Conservation (phyloP, 2,888 invertebrate genomes). For the Drosophila eohydei region DNA sequence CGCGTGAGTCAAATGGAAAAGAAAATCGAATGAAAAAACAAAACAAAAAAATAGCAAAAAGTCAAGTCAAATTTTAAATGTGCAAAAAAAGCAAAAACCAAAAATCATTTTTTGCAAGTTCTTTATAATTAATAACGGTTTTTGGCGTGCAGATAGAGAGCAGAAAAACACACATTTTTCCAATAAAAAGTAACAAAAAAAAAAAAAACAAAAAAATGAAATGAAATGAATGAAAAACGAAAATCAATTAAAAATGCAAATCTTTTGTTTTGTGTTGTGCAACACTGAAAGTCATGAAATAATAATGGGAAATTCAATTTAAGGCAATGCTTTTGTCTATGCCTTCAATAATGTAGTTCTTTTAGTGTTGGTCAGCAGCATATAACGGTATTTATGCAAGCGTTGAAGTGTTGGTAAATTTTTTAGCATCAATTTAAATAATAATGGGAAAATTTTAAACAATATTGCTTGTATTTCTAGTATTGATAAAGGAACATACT, state of each 20-base stretch:
- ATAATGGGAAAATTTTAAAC: background rate
- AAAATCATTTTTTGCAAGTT: slow-evolving; percentile 68
- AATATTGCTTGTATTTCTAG: background rate
- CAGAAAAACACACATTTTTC: slow-evolving; percentile 63
- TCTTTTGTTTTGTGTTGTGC: background rate
- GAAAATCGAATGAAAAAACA: background rate
- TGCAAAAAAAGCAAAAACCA: slow-evolving; percentile 47
- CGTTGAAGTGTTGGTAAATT: too few relatives aligned
- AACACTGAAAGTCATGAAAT: slow-evolving; percentile 7
- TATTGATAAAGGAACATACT: too few relatives aligned
- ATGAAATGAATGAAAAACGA: slow-evolving; percentile 18
- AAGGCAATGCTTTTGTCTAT: background rate
- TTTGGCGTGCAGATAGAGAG: slow-evolving; percentile 65
- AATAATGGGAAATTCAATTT: background rate
- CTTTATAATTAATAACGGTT: slow-evolving; percentile 68
- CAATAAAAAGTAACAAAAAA: slow-evolving; percentile 69
- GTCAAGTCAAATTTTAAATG: slow-evolving; percentile 69
- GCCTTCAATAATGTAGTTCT: too few relatives aligned
- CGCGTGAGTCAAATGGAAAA: slow-evolving; percentile 31
- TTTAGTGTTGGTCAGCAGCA: background rate
- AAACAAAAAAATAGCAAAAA: slow-evolving; percentile 30
- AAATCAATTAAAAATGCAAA: slow-evolving; percentile 6
- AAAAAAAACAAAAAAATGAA: background rate
- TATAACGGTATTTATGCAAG: too few relatives aligned
- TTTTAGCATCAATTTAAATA: background rate